Evolutionary conservation across 37 sponge, comb jelly and placozoan species (phyloP).

Genomic region (Geodia barretti): DNA sequence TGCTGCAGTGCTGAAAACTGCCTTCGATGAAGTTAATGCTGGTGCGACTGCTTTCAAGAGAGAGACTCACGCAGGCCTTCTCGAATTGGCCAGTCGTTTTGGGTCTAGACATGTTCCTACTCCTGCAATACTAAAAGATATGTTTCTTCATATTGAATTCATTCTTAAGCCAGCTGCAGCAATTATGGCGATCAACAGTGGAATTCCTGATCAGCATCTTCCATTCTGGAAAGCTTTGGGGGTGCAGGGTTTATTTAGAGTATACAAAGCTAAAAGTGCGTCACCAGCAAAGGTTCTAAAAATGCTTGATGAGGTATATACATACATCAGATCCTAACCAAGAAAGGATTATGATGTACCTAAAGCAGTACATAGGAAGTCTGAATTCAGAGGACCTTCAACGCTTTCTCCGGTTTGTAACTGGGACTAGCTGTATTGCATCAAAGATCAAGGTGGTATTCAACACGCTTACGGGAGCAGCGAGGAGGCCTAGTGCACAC

Average conservation of each 20-base stretch:
- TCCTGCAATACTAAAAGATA: background rate
- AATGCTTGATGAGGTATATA: slow-evolving; percentile 5
- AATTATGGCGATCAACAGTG: slow-evolving; percentile 2
- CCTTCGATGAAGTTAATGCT: background rate
- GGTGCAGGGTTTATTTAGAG: background rate
- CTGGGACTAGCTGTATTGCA: slow-evolving; percentile 4
- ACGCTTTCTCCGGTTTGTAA: slow-evolving; percentile 17
- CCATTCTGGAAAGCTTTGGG: slow-evolving; percentile 3
- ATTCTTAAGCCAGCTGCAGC: slow-evolving; percentile 26
- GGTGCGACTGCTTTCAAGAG: background rate
- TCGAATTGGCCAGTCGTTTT: slow-evolving; percentile 15
- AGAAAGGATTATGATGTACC: slow-evolving; percentile 21
- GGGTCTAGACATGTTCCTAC: slow-evolving; percentile 15
- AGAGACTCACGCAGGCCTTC: background rate
- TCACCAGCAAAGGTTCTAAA: slow-evolving; percentile 13
- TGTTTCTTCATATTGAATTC: slow-evolving; percentile 11
- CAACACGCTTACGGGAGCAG: slow-evolving; percentile 6
- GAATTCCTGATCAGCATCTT: slow-evolving; percentile 10
- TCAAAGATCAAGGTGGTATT: background rate
- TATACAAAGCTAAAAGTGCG: slow-evolving; percentile 9
- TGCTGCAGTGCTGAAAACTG: background rate
- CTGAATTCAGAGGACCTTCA: slow-evolving; percentile 14
- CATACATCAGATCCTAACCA: background rate
- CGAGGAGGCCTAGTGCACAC: slow-evolving; percentile 13
- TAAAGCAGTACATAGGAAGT: slow-evolving; percentile 22